These are phyloP conservation scores for Phoeniculus purpureus DNA, from an alignment of 2,797 vertebrate species.

Conservation along the genomic window DNA sequence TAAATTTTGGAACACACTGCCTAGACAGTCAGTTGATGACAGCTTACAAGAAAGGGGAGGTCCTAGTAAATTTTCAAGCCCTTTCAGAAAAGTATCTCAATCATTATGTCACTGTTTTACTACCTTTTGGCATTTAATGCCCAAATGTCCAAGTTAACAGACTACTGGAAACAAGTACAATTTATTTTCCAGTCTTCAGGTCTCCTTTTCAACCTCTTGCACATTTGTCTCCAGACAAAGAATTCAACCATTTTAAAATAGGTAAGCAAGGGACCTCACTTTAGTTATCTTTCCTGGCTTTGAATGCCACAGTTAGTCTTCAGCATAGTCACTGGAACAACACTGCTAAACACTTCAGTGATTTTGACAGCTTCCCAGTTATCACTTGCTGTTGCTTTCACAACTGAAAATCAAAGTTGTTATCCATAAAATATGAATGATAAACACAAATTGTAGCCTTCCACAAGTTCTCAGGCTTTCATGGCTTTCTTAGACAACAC, in stretches of 20 bases:
- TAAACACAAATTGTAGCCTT: slow-evolving; percentile 26
- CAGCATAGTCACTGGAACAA: slow-evolving; percentile 43
- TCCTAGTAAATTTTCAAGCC: not conserved
- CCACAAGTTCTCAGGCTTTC: not conserved
- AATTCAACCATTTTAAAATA: not conserved
- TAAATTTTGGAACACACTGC: not conserved
- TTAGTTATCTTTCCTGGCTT: not conserved
- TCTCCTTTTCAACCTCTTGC: not conserved
- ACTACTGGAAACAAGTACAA: not conserved
- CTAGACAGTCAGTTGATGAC: not conserved
- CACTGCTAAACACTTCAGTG: slow-evolving; percentile 63
- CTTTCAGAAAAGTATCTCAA: not conserved
- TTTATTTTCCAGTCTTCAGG: not conserved
- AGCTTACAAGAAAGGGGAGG: not conserved
- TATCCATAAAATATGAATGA: slow-evolving; percentile 51
- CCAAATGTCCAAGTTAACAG: not conserved
- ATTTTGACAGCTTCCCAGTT: slow-evolving; percentile 62
- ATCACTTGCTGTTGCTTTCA: slow-evolving; percentile 49
- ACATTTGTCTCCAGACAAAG: not conserved
- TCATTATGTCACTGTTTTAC: not conserved
- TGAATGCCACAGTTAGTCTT: slow-evolving; percentile 28
- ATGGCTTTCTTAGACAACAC: not conserved
- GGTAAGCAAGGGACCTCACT: slow-evolving; percentile 12
- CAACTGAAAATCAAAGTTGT: slow-evolving; percentile 44
- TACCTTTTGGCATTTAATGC: not conserved